Percentiles rank a stretch among this genome's conserved stretches.
Evolutionary conservation across 2,113 vertebrate species (phyloP).

Genomic region (Aspiorhynchus laticeps): DNA sequence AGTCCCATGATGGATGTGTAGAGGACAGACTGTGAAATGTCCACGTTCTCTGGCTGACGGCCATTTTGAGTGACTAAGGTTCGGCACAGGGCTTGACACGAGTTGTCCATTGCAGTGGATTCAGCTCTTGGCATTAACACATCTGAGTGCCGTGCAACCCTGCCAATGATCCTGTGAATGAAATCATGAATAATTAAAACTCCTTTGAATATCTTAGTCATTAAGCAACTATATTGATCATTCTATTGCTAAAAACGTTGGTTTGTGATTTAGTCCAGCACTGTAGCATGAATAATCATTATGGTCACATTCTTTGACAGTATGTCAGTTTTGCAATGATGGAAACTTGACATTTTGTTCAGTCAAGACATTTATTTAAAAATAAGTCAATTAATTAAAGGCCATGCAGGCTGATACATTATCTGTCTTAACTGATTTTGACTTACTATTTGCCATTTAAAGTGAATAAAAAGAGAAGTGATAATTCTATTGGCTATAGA

Average conservation of each 20-base stretch:
- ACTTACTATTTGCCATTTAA: not conserved
- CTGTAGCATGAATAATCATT: not conserved
- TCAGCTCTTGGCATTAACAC: constrained; percentile 68
- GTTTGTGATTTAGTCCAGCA: not conserved
- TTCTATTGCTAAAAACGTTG: not conserved
- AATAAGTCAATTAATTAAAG: not conserved
- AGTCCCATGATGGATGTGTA: constrained; percentile 89
- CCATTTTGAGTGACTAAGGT: constrained; percentile 78
- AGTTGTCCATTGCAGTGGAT: constrained; percentile 62
- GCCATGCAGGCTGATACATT: not conserved
- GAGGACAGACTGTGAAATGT: constrained; percentile 86
- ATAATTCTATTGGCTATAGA: not conserved
- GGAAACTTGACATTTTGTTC: not conserved
- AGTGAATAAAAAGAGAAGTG: not conserved
- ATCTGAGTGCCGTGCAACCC: not conserved
- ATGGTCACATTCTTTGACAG: not conserved
- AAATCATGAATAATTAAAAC: not conserved
- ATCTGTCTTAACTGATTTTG: not conserved
- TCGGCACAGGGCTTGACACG: constrained; percentile 78
- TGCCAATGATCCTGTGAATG: not conserved
- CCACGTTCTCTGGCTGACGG: constrained; percentile 73
- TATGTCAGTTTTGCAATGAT: not conserved
- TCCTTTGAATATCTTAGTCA: not conserved
- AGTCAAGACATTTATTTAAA: not conserved
- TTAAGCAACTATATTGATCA: not conserved